Conservation (phyloP, 1,140 invertebrate species). For the Plutomurus gul region DNA sequence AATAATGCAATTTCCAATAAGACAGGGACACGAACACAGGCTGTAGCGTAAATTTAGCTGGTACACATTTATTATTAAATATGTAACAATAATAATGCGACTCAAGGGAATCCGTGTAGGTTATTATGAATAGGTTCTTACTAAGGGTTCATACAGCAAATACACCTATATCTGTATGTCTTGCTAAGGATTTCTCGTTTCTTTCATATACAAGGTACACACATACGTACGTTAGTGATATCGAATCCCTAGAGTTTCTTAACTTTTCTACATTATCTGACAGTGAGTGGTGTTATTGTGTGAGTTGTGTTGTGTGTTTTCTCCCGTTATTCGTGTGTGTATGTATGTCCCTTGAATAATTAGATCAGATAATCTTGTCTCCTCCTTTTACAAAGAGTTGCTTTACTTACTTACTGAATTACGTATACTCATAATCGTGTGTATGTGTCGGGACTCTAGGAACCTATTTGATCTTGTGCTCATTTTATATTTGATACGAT, state of each 20-base stretch:
- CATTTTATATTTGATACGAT: constrained; percentile 19
- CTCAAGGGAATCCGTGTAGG: too few relatives aligned
- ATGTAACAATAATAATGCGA: too few relatives aligned
- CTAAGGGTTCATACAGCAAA: too few relatives aligned
- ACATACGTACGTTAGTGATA: not conserved
- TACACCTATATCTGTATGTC: not conserved
- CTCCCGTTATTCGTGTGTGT: too few relatives aligned
- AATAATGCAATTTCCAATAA: constrained; percentile 26
- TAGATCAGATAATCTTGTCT: too few relatives aligned
- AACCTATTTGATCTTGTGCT: constrained; percentile 20
- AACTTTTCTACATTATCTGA: constrained; percentile 1
- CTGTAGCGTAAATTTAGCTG: not conserved
- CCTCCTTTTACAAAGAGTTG: too few relatives aligned
- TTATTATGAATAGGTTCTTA: too few relatives aligned
- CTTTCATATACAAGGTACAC: not conserved
- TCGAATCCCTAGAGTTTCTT: not conserved
- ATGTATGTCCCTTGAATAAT: too few relatives aligned
- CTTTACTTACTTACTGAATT: not conserved
- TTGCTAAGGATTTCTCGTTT: not conserved
- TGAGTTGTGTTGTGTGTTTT: too few relatives aligned
- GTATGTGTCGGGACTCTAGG: not conserved
- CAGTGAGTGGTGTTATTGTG: not conserved
- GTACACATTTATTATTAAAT: too few relatives aligned
- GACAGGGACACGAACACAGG: not conserved
- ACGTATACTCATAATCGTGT: not conserved